Evolutionary conservation across 2,888 invertebrate genomes (phyloP), one percentile per base, ranked within the genome.

Genomic region (Euzophera pinguis): DNA sequence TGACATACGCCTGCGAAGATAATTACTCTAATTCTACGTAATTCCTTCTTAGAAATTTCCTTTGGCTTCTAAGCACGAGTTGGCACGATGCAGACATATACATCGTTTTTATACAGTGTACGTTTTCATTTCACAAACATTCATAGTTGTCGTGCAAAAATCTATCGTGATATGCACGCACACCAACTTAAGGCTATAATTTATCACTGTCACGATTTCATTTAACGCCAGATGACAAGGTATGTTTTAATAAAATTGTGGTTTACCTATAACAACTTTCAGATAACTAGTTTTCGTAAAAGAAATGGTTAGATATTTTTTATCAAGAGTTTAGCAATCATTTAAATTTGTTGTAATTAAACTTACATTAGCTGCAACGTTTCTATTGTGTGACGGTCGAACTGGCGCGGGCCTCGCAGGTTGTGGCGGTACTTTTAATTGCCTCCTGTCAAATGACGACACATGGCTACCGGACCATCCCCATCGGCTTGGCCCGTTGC

Each of bases 401-500:
- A 75, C 73, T 1, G 90, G 90, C 42, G 88, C 85, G 37, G 87
- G 86, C 27, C 86, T 75, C 29, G 73, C 84, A 1, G 88, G 89
- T 59, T 89, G 89, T 8, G 90, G 90, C 7, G 89, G 89, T 54
- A 89, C 84, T 64, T 90, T 90, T 55, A 80, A 52, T 65, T 90
- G 88, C 57, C 90, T 81, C 53, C 91, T 75, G 62, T 91, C 91
- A 67, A 90, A 84, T 56, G 92, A 85, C 56, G 91, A 86, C 56
- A 90, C 82, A 71, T 92, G 78, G 68, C 67, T 91, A 64, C 92
- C 92, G 27, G 88, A 78, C 85, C 91, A 90, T 63, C 92, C 89
- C 92, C 92, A 82, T 58, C 91, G 80, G 67, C 91, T 83, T 61
- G 91, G 85, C 63, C 91, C 84, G 75, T 91, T 89, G 76, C 90